A percentile compares a stretch with the other conserved stretches of the same genome.
These are phyloP conservation scores for Phaetusa simplex DNA, from an alignment of 2,113 vertebrate species.

Conservation along the genomic window DNA sequence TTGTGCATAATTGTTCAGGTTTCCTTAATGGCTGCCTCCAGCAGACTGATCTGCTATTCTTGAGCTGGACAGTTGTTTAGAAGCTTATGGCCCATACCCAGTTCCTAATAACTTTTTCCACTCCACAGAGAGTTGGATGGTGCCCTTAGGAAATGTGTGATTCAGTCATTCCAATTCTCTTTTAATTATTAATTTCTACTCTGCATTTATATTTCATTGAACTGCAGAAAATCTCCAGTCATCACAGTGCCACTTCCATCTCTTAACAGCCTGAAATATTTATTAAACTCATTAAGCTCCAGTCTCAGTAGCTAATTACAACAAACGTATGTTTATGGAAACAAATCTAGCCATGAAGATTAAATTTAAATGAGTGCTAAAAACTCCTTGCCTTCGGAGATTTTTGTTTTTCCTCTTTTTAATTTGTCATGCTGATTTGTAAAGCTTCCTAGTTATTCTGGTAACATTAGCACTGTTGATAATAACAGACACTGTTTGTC, in stretches of 20 bases:
- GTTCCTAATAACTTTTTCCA: constrained; percentile 22
- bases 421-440: constrained; percentile 67
- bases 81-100: constrained; percentile 17
- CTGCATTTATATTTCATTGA: constrained; percentile 20
- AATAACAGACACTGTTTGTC: constrained; percentile 53
- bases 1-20: neutral
- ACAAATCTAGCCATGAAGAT: constrained; percentile 56
- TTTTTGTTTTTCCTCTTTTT: constrained; percentile 57
- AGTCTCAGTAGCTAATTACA: constrained; percentile 64
- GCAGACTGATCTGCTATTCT: neutral
- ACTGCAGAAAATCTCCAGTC: constrained; percentile 22
- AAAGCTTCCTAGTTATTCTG: constrained; percentile 49
- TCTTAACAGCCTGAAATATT: constrained; percentile 49
- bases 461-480: constrained; percentile 54
- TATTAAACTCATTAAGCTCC: constrained; percentile 60
- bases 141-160: constrained; percentile 15
- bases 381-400: constrained; percentile 20
- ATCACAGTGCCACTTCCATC: constrained; percentile 6
- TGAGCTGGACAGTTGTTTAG: neutral
- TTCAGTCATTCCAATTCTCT: neutral
- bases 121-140: neutral
- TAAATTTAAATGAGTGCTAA: constrained; percentile 56
- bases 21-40: neutral
- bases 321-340: constrained; percentile 46
- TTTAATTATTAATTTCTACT: constrained; percentile 41